Conservation (phyloP, 2,888 invertebrate species). For the Sarcophaga carnaria region DNA sequence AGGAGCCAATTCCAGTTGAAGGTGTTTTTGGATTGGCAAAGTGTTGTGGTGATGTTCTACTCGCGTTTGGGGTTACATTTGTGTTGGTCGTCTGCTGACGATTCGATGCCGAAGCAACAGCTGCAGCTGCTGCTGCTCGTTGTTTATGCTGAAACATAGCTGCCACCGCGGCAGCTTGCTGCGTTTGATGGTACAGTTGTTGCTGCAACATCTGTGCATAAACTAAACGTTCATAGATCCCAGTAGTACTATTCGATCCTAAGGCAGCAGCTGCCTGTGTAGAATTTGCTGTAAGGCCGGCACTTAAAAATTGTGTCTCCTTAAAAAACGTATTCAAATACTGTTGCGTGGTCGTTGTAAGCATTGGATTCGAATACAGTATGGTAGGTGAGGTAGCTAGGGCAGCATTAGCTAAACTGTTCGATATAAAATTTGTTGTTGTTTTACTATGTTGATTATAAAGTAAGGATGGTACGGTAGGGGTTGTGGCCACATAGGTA, state of each 20-base stretch:
- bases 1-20: neutral
- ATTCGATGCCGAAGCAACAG: slow-evolving; percentile 30
- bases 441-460: slow-evolving; percentile 71
- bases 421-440: slow-evolving; percentile 71
- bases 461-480: slow-evolving; percentile 64
- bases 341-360: slow-evolving; percentile 72
- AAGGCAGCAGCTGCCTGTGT: slow-evolving; percentile 55
- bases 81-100: neutral
- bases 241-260: slow-evolving; percentile 60
- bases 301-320: slow-evolving; percentile 71
- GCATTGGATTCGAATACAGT: slow-evolving; percentile 73
- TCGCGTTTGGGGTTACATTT: slow-evolving; percentile 3
- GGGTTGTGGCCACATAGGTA: slow-evolving; percentile 70
- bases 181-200: slow-evolving; percentile 72
- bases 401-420: slow-evolving; percentile 71
- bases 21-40: neutral
- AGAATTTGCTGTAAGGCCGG: slow-evolving; percentile 57
- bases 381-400: slow-evolving; percentile 69
- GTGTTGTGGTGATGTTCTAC: slow-evolving; percentile 27
- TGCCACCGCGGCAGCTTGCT: slow-evolving; percentile 69
- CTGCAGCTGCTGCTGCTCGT: slow-evolving; percentile 62
- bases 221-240: slow-evolving; percentile 72
- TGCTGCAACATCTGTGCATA: slow-evolving; percentile 73
- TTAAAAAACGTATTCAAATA: slow-evolving; percentile 74
- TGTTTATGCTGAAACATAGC: slow-evolving; percentile 81